Conservation (phyloP, 35 echinoderm and acorn worm species). For the Ophioderma brevispina region DNA sequence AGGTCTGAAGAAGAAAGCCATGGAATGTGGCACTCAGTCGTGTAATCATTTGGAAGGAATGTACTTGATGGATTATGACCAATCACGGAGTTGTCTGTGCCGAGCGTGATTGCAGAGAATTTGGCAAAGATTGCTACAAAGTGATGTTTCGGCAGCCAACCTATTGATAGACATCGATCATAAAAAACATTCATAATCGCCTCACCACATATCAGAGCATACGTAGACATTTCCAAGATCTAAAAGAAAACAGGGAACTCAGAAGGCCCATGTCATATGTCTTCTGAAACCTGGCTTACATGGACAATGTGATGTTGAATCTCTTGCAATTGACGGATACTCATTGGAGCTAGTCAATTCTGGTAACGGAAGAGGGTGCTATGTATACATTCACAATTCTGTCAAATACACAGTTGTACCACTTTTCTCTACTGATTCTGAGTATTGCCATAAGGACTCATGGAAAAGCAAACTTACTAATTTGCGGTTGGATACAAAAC, state of each 20-base stretch:
- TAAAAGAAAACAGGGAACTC: constrained; percentile 26
- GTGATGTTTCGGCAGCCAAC: background rate
- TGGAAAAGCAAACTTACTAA: background rate
- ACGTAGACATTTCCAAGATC: constrained; percentile 17
- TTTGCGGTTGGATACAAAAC: constrained; percentile 15
- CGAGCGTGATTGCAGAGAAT: background rate
- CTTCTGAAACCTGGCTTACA: constrained; percentile 63
- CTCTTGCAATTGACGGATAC: background rate
- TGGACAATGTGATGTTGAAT: background rate
- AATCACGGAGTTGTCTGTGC: background rate
- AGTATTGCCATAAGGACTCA: background rate
- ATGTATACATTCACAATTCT: background rate
- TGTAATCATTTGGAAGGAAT: constrained; percentile 17
- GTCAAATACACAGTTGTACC: background rate
- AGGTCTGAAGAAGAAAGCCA: background rate
- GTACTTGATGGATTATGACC: constrained; percentile 1
- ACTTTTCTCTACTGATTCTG: background rate
- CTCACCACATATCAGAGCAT: constrained; percentile 40
- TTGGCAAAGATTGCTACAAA: background rate
- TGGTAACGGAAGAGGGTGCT: too few relatives aligned
- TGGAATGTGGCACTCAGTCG: constrained; percentile 35
- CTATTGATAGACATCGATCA: background rate
- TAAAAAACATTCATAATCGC: background rate
- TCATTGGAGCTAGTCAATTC: background rate
- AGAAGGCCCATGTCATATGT: constrained; percentile 41